Base-by-base conservation (phyloP, 2,113 vertebrate genomes). In the Hydrolagus affinis region DNA sequence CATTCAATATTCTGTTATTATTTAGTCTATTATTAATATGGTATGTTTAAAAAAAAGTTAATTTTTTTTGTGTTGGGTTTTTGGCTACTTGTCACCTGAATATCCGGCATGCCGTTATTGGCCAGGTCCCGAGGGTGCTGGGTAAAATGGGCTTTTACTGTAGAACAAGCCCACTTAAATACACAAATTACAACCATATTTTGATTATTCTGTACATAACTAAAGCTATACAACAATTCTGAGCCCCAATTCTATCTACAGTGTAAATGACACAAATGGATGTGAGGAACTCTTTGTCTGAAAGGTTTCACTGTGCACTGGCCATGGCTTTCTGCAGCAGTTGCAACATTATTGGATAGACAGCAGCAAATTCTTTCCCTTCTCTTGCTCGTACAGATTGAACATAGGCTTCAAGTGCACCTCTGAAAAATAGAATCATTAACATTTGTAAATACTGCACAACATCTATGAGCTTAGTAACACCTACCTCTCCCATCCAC, bases 341-440 rank as follows among this genome's bases (percentile, higher is more conserved):
- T 88, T 98, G 96, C 78, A 99, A 87, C 98, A 99, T 98, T 85
- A 98, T 93, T 87, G 98, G 98, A 87, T 99, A 99, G 85, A 99
- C 94, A 0, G 97, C 94, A 7, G 97, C 94, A 86, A 99, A 99
- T 89, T 98, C 96, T 89, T 95, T 99, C 60, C 94, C 97, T 88
- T 97, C 96, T 87, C 96, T 93, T 0, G 94, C 91, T 91, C 93
- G 92, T n/a, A 99, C 96, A 0, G 94, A 94, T 74, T 98, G 98
- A 66, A 98, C 96, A 0, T 99, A 99, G 60, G 97, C 97, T 92
- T 99, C 98, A 89, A 99, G 89, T 7, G 97, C 94, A 0, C 95
- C 96, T 28, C 97, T 99, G 77, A 17, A 87, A 74, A 28, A 66
- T 6, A 86, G 14, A 32, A 4, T 17, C 56, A 25, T 14, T 6